Conservation (phyloP, 2,113 vertebrate species). For the Phyllostomus hastatus region DNA sequence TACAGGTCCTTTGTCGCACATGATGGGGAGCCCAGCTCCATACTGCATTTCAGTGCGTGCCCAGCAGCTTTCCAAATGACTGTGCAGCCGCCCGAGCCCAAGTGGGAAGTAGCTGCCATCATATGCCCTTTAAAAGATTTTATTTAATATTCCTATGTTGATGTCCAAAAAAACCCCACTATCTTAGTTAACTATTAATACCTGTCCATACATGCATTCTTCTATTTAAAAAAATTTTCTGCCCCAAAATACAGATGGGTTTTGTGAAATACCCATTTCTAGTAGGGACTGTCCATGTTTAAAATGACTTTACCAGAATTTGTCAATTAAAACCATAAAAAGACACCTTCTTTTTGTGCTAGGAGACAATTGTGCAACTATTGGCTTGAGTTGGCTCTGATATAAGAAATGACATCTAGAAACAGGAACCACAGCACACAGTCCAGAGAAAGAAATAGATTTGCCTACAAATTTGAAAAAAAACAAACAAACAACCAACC, state of each 20-base stretch:
- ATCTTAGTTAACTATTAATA: conserved; percentile 29
- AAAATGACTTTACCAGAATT: conserved; percentile 34
- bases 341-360: neutral
- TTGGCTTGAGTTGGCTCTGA: conserved; percentile 39
- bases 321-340: conserved; percentile 53
- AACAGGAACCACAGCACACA: conserved; percentile 28
- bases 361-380: conserved; percentile 4
- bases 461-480: conserved; percentile 64
- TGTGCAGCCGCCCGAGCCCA: neutral
- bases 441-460: conserved; percentile 59
- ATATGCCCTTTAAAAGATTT: neutral
- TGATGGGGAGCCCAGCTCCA: neutral
- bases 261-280: neutral
- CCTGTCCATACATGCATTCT: neutral
- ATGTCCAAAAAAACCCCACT: neutral
- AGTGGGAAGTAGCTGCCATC: neutral
- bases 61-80: neutral
- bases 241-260: neutral
- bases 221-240: conserved; percentile 38
- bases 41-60: neutral
- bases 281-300: conserved; percentile 4
- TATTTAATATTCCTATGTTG: neutral
- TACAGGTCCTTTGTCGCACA: neutral
- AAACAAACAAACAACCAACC: neutral
- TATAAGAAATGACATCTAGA: conserved; percentile 51